A percentile compares a stretch with the other conserved stretches of the same genome.
Evolutionary conservation across 2,113 vertebrate species (phyloP).

Genomic region (Epinephelus lanceolatus): DNA sequence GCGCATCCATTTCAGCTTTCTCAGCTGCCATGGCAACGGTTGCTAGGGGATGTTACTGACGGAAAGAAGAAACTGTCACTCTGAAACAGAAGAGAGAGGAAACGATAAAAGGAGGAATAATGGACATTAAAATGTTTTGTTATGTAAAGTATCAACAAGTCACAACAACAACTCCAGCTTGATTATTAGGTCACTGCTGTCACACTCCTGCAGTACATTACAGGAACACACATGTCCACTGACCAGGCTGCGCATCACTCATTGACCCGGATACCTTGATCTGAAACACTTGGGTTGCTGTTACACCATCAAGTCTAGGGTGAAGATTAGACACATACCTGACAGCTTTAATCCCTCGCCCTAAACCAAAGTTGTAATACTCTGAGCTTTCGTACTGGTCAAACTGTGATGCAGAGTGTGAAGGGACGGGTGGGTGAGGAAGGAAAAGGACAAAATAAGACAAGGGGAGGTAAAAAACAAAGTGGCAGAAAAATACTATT

Average conservation of each 20-base stretch:
- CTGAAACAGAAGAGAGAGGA: constrained; percentile 5
- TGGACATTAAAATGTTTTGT: background rate
- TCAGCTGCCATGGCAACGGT: constrained; percentile 82
- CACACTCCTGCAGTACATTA: background rate
- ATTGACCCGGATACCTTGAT: constrained; percentile 34
- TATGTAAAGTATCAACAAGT: background rate
- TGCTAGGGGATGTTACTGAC: constrained; percentile 56
- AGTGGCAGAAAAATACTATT: background rate
- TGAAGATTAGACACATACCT: constrained; percentile 48
- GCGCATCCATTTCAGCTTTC: constrained; percentile 83
- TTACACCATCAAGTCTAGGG: constrained; percentile 25
- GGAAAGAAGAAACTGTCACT: constrained; percentile 36
- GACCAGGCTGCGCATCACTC: background rate
- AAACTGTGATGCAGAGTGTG: background rate
- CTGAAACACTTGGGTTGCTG: constrained; percentile 5
- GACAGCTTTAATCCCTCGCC: constrained; percentile 32
- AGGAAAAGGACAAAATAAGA: background rate
- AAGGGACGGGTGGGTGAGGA: background rate
- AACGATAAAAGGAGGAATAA: background rate
- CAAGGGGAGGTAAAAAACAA: background rate
- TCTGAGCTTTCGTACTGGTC: background rate
- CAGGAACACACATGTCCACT: background rate
- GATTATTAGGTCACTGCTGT: background rate
- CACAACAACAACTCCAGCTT: background rate
- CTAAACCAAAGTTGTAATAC: constrained; percentile 28